Conservation (phyloP, 2,888 invertebrate genomes). For the Drosophila falleni region DNA sequence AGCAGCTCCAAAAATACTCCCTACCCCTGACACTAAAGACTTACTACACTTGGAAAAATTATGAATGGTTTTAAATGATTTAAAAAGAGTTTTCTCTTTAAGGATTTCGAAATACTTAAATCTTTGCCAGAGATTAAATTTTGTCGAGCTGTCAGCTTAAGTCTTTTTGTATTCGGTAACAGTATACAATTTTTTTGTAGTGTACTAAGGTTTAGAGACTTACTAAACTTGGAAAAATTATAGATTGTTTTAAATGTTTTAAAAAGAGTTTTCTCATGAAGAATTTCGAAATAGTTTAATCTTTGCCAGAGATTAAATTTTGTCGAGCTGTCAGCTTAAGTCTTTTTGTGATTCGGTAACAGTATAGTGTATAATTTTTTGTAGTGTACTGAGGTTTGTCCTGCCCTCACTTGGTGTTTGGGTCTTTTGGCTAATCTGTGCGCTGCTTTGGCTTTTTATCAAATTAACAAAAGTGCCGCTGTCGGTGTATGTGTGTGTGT, state of each 20-base stretch:
- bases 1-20: slow-evolving; percentile 50
- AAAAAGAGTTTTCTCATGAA: not conserved
- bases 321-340: not conserved
- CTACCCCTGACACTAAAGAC: slow-evolving; percentile 35
- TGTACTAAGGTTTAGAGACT: slow-evolving; percentile 43
- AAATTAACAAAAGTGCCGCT: slow-evolving; percentile 82
- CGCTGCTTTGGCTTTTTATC: slow-evolving; percentile 76
- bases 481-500: slow-evolving; percentile 19
- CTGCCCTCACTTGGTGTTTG: slow-evolving; percentile 24
- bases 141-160: not conserved
- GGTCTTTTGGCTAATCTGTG: slow-evolving; percentile 48
- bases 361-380: not conserved
- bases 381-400: slow-evolving; percentile 45
- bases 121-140: not conserved
- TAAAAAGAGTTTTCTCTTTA: not conserved
- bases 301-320: not conserved
- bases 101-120: too few relatives aligned
- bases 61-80: not conserved
- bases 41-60: not conserved
- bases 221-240: too few relatives aligned
- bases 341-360: not conserved
- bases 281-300: too few relatives aligned
- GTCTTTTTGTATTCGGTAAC: not conserved
- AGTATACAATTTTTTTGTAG: slow-evolving; percentile 18
- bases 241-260: not conserved